A percentile compares a stretch with the other conserved stretches of the same genome.
Evolutionary conservation across 1,140 invertebrate species (phyloP).

Genomic region (Cydia splendana): DNA sequence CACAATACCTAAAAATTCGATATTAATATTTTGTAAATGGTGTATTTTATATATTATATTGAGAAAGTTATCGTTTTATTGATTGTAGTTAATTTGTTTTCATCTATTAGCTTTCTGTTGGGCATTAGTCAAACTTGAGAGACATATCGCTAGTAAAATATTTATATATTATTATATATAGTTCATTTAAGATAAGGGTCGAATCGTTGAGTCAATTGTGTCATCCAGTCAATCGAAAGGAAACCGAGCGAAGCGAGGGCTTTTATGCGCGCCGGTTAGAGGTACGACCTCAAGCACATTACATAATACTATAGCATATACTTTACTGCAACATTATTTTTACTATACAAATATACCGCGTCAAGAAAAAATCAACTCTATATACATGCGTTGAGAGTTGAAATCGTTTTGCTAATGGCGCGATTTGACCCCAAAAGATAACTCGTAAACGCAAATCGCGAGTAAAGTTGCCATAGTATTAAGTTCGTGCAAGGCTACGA

Average conservation of each 20-base stretch:
- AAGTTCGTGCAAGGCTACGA: neutral
- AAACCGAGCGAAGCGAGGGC: slow-evolving; percentile 29
- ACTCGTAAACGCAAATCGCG: no score
- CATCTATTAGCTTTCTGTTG: slow-evolving; percentile 56
- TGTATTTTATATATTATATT: slow-evolving; percentile 76
- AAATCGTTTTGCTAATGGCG: neutral
- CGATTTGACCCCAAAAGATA: no score
- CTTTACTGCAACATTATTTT: neutral
- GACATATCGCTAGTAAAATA: slow-evolving; percentile 69
- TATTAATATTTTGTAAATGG: slow-evolving; percentile 68
- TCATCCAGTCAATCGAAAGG: slow-evolving; percentile 60
- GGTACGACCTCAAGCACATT: slow-evolving; percentile 27
- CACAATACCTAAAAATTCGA: slow-evolving; percentile 37
- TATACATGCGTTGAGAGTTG: neutral
- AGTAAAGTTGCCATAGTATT: slow-evolving; percentile 4
- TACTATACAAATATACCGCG: neutral
- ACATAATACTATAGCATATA: slow-evolving; percentile 12
- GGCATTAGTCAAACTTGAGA: slow-evolving; percentile 67
- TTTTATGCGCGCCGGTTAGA: slow-evolving; percentile 38
- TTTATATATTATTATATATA: slow-evolving; percentile 60
- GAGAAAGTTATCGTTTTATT: slow-evolving; percentile 55
- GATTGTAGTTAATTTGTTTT: slow-evolving; percentile 50
- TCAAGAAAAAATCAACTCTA: neutral
- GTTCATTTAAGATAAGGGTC: slow-evolving; percentile 59
- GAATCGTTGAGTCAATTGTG: slow-evolving; percentile 69